These are phyloP conservation scores for Ancistrus triradiatus DNA, from an alignment of 2,113 vertebrate genomes.

Conservation along the genomic window DNA sequence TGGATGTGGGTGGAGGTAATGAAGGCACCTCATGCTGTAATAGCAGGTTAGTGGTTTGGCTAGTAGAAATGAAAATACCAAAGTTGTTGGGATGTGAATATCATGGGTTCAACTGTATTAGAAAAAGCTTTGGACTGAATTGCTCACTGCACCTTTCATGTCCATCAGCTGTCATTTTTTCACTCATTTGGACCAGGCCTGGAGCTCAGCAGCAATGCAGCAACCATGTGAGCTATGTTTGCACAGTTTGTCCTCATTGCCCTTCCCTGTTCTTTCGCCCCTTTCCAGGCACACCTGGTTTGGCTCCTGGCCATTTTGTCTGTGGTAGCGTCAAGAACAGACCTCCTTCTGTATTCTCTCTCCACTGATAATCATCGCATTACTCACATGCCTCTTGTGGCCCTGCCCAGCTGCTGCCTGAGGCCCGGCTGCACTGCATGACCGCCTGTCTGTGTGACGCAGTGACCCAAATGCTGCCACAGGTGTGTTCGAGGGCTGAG, in stretches of 20 bases:
- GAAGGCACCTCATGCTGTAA: too few relatives aligned
- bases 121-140: too few relatives aligned
- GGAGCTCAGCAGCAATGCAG: not conserved
- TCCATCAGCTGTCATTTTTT: too few relatives aligned
- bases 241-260: constrained; percentile 3
- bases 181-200: not conserved
- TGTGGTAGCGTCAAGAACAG: constrained; percentile 56
- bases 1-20: too few relatives aligned
- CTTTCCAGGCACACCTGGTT: constrained; percentile 65
- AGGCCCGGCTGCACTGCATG: constrained; percentile 33
- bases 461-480: not conserved
- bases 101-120: too few relatives aligned
- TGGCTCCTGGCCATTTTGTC: constrained; percentile 48
- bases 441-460: constrained; percentile 5
- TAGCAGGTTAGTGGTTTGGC: too few relatives aligned
- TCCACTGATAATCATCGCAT: constrained; percentile 68
- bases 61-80: too few relatives aligned
- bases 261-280: not conserved
- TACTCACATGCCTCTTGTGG: constrained; percentile 62
- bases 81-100: too few relatives aligned
- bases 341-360: constrained; percentile 61
- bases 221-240: not conserved
- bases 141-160: too few relatives aligned
- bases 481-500: not conserved
- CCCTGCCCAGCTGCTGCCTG: constrained; percentile 48